phyloP scores from a whole-genome alignment of 2,888 invertebrate genomes.

The Cheilosia impressa region DNA sequence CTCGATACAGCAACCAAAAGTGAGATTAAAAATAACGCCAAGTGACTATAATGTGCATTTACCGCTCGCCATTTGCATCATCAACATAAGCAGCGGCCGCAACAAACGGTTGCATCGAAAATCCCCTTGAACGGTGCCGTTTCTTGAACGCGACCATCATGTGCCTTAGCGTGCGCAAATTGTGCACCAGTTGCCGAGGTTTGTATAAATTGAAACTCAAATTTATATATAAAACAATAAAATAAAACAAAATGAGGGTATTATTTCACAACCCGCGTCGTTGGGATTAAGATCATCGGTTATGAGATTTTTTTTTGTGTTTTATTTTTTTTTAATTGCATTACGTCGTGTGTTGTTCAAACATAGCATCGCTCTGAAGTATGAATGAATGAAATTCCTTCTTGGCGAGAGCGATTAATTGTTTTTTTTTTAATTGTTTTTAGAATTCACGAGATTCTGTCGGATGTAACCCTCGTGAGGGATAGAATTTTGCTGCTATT shows the following conservation, averaged over 20 bases:
- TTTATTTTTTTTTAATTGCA: slow-evolving; percentile 36
- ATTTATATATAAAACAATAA: slow-evolving; percentile 1
- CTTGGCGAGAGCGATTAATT: slow-evolving; percentile 28
- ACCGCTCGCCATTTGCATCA: slow-evolving; percentile 10
- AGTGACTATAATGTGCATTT: slow-evolving; percentile 60
- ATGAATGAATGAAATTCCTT: slow-evolving; percentile 71
- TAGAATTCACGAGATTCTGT: slow-evolving; percentile 1
- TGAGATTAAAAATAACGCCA: slow-evolving; percentile 37
- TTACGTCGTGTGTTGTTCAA: slow-evolving; percentile 4
- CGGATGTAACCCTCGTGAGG: not conserved
- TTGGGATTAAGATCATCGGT: slow-evolving; percentile 52
- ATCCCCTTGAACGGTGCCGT: slow-evolving; percentile 30
- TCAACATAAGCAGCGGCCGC: not conserved
- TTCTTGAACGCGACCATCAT: slow-evolving; percentile 69
- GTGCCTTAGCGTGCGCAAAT: slow-evolving; percentile 81
- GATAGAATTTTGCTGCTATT: slow-evolving; percentile 13
- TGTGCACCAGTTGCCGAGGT: slow-evolving; percentile 81
- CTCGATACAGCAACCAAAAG: slow-evolving; percentile 33
- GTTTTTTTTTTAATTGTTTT: slow-evolving; percentile 12
- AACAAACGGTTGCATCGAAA: slow-evolving; percentile 49
- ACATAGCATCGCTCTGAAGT: not conserved
- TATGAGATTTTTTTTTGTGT: slow-evolving; percentile 21
- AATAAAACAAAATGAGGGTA: not conserved
- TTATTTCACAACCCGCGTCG: not conserved
- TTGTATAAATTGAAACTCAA: slow-evolving; percentile 76